These are phyloP conservation scores for Gobionotothen gibberifrons DNA, from an alignment of 2,797 vertebrate species.

Conservation along the genomic window DNA sequence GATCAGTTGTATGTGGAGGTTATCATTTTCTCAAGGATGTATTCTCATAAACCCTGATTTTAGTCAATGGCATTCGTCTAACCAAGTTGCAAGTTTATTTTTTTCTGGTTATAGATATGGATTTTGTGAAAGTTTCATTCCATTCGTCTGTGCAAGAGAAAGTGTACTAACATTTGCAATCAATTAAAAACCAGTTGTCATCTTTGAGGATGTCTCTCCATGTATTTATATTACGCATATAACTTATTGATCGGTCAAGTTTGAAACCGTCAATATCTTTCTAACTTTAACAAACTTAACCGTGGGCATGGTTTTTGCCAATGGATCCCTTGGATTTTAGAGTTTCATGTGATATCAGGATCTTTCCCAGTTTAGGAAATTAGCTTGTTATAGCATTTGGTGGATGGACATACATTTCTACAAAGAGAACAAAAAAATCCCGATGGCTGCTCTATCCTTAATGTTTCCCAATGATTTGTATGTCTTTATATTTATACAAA, in stretches of 20 bases:
- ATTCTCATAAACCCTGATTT: not conserved
- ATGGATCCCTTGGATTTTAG: too few relatives aligned
- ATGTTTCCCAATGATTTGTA: too few relatives aligned
- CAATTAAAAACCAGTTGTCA: conserved; percentile 16
- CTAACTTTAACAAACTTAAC: too few relatives aligned
- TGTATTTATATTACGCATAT: not conserved
- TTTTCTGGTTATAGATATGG: too few relatives aligned
- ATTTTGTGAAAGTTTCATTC: conserved; percentile 3
- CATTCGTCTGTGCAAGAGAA: conserved; percentile 12
- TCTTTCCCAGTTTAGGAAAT: too few relatives aligned
- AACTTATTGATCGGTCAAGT: too few relatives aligned
- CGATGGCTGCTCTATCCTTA: not conserved
- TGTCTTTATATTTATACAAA: too few relatives aligned
- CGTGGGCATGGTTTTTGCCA: too few relatives aligned
- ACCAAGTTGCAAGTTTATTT: too few relatives aligned
- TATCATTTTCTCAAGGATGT: not conserved
- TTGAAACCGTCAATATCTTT: too few relatives aligned
- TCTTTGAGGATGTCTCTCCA: not conserved
- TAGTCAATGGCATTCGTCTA: not conserved
- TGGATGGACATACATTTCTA: not conserved
- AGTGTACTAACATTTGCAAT: conserved; percentile 30
- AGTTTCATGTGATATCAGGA: too few relatives aligned
- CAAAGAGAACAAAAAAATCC: not conserved
- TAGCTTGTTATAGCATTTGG: not conserved
- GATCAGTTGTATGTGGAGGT: not conserved